A percentile compares a stretch with the other conserved stretches of the same genome.
These are phyloP conservation scores for Gisinianus flammeolus DNA, from an alignment of 2,888 invertebrate genomes.

Conservation along the genomic window DNA sequence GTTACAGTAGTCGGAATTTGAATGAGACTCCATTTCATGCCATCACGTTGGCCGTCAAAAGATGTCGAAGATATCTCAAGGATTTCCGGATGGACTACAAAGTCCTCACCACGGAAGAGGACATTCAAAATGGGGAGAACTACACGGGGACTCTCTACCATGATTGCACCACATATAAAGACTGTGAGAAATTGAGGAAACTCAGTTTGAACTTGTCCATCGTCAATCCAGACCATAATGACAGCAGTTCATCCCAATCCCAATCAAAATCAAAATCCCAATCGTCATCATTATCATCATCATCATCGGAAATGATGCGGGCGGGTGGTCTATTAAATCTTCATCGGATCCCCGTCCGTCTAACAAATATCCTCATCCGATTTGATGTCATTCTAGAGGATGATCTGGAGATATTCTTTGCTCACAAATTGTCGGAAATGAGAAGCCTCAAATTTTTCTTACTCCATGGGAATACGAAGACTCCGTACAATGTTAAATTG, in stretches of 20 bases:
- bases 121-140: neutral
- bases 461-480: constrained; percentile 3
- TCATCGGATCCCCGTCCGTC: neutral
- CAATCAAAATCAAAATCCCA: neutral
- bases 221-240: neutral
- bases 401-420: constrained; percentile 14
- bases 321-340: neutral
- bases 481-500: constrained; percentile 8
- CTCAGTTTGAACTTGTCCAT: constrained; percentile 6
- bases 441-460: constrained; percentile 13
- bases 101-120: neutral
- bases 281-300: no score
- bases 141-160: neutral
- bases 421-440: neutral
- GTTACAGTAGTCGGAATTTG: constrained; percentile 9
- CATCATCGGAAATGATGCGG: neutral
- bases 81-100: constrained; percentile 5
- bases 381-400: neutral
- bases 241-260: no score
- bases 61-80: neutral
- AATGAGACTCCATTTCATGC: neutral
- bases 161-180: neutral
- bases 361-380: constrained; percentile 13
- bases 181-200: constrained; percentile 14
- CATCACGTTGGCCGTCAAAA: neutral